These are phyloP conservation scores for Brienomyrus longianalis DNA, from an alignment of 2,113 vertebrate species.

Conservation along the genomic window DNA sequence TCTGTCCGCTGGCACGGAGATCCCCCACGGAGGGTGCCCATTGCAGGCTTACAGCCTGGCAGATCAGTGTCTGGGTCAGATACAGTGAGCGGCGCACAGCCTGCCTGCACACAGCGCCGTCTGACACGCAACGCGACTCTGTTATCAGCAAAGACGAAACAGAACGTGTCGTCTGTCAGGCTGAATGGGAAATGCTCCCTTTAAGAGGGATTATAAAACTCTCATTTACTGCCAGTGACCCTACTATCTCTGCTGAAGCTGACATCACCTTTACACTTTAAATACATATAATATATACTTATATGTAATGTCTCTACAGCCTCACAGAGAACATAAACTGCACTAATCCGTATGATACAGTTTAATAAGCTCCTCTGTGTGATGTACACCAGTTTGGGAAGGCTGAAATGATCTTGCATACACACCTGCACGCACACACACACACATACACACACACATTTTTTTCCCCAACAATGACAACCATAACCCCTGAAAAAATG, in stretches of 20 bases:
- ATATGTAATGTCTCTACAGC: conserved; percentile 65
- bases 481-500: too few relatives aligned
- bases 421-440: not conserved
- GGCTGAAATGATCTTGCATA: conserved; percentile 37
- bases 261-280: conserved; percentile 51
- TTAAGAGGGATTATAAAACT: conserved; percentile 59
- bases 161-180: conserved; percentile 45
- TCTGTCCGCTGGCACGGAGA: not conserved
- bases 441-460: not conserved
- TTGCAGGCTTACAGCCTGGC: not conserved
- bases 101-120: not conserved
- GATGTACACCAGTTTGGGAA: conserved; percentile 51
- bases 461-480: too few relatives aligned
- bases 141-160: conserved; percentile 36
- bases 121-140: not conserved
- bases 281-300: conserved; percentile 51
- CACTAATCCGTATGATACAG: conserved; percentile 60
- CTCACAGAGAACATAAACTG: conserved; percentile 61
- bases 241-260: conserved; percentile 51
- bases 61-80: not conserved
- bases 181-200: conserved; percentile 49
- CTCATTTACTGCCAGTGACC: conserved; percentile 65
- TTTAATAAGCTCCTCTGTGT: conserved; percentile 58
- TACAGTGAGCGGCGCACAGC: not conserved
- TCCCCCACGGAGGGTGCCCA: not conserved